Base-by-base conservation (phyloP, 2,797 vertebrate species). In the Chaunax sp. region DNA sequence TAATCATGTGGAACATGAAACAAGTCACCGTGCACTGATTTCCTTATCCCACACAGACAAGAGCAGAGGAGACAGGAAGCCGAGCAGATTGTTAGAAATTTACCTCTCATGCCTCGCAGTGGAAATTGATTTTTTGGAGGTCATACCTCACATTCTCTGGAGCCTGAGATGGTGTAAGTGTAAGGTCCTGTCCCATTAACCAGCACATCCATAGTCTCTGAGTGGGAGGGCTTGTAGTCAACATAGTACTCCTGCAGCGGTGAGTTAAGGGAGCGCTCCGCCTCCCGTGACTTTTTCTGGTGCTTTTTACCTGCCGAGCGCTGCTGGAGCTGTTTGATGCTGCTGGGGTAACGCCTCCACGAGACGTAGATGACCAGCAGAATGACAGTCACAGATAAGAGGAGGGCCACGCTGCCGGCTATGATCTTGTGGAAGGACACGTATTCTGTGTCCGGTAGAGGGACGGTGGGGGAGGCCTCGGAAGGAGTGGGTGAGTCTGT, bases 121-220 rank as follows among this genome's bases (percentile, higher is more conserved):
- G 94, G 96, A 96, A 96, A 97, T 94, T 94, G 94, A 83, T 94
- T 96, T 97, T 96, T 96, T 95, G 94, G 45, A 28, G 92, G 95
- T 97, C 97, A 97, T 98, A 99, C 97, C 97, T 99, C 97, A 66
- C 97, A 99, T 95, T 99, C 97, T 94, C 97, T 95, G 94, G 97
- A 97, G 95, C 96, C 97, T 89, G 97, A 97, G 94, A 98, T 97
- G 95, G 96, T 97, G 93, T 98, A 99, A 49, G 97, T 97, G 95
- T 97, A 98, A 90, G 97, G 96, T 89, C 96, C 96, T 86, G 96
- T 96, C 92, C 97, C 97, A 88, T 99, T 98, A 89, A 98, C 96
- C 58, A 97, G 95, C 94, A 98, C 95, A 94, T 98, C 98, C 96
- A 98, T 95, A 93, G 96, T 95, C 94, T 98, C 97, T 90, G 97